Base-by-base conservation (phyloP, 2,113 vertebrate species). In the Callorhinus ursinus region DNA sequence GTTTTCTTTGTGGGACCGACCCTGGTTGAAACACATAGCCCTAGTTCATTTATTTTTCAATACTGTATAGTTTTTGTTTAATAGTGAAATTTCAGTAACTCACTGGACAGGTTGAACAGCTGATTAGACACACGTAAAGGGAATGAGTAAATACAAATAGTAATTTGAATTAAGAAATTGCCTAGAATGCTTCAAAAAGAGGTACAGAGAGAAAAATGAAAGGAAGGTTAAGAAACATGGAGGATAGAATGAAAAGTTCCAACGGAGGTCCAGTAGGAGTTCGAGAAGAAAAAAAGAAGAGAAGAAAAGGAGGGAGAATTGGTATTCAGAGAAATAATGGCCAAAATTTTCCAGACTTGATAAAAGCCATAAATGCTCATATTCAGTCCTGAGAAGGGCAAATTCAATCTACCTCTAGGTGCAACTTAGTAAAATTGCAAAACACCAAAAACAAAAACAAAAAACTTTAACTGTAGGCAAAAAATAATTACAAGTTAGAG, bases 21-120 rank as follows among this genome's bases (percentile, higher is more conserved):
- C 33, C 24, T 82, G 69, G 4, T 63, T 83, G 42, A 67, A 33
- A 49, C n/a, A 28, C 2, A 14, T 26, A 76, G 69, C n/a, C 72
- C 18, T 92, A 53, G 65, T 67, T 82, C 13, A 46, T 53, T 74
- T 83, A 69, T 96, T 93, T 77, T 89, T 96, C 42, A 93, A 16
- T 81, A 49, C 49, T 59, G 14, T 36, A 2, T 28, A 61, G 33
- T 69, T 93, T 93, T 77, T 96, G 49, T 69, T 84, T 84, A 76
- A 53, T 51, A 69, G 24, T 84, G 26, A 87, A 77, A 83, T 74
- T 93, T 82, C 63, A 92, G 13, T 49, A 49, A 39, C 16, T 93
- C 18, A 59, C 51, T 61, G 79, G 19, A 53, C 49, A 84, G 69
- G 39, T 79, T 93, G 53, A 86, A 77, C 7, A 76, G 24, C 59